Percentiles rank a stretch among this genome's conserved stretches.
phyloP scores from a whole-genome alignment of 2,797 vertebrate species.

The Ptychadena robeensis region DNA sequence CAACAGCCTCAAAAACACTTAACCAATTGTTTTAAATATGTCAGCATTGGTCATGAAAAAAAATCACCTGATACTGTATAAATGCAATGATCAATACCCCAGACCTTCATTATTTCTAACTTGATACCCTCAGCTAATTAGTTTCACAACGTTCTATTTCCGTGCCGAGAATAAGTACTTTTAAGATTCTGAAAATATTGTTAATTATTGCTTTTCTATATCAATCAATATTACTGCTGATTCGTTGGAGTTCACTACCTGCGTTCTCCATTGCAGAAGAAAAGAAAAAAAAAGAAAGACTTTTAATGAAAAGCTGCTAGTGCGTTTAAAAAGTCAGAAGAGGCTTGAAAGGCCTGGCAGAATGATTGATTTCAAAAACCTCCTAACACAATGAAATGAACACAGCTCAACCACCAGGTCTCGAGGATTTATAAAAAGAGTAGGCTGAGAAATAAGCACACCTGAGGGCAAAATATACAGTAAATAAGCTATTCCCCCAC shows the following conservation, averaged over 20 bases:
- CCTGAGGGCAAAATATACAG: slow-evolving; percentile 43
- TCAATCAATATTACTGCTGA: slow-evolving; percentile 53
- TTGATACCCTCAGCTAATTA: slow-evolving; percentile 47
- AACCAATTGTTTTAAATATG: slow-evolving; percentile 14
- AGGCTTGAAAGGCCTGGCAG: slow-evolving; percentile 52
- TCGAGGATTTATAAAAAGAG: slow-evolving; percentile 38
- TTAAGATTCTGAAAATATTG: slow-evolving; percentile 41
- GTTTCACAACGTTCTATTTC: slow-evolving; percentile 38
- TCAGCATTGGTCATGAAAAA: slow-evolving; percentile 28
- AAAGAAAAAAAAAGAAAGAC: too few relatives aligned
- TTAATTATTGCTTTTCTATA: slow-evolving; percentile 55
- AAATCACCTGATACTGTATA: slow-evolving; percentile 48
- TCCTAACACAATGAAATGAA: slow-evolving; percentile 47
- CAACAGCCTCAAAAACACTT: slow-evolving; percentile 10
- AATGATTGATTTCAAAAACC: slow-evolving; percentile 53
- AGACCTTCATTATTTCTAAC: slow-evolving; percentile 38
- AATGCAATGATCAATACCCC: slow-evolving; percentile 44
- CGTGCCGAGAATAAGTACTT: slow-evolving; percentile 37
- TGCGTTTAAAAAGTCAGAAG: slow-evolving; percentile 55
- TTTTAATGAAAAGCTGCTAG: slow-evolving; percentile 58
- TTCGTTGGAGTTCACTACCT: slow-evolving; percentile 43
- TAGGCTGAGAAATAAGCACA: slow-evolving; percentile 24
- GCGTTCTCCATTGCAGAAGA: slow-evolving; percentile 28
- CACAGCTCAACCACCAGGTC: slow-evolving; percentile 38
- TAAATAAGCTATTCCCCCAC: slow-evolving; percentile 29